phyloP scores from a whole-genome alignment of 2,113 vertebrate species.

The Anolis carolinensis region DNA sequence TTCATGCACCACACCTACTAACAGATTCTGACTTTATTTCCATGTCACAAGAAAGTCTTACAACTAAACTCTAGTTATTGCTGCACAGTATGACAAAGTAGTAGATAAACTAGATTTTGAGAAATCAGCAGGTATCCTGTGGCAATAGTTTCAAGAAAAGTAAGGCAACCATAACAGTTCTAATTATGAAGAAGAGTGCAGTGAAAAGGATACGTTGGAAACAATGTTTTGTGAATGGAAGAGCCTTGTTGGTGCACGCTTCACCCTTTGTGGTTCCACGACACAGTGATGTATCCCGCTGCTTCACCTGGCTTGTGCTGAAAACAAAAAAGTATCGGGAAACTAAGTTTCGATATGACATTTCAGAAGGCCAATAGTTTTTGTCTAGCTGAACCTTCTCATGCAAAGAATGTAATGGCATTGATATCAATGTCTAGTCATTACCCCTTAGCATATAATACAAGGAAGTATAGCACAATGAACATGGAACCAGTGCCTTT shows the following conservation, averaged over 20 bases:
- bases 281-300: slow-evolving; percentile 82
- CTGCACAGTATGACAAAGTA: background rate
- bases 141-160: background rate
- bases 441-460: background rate
- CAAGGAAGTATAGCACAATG: background rate
- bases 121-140: background rate
- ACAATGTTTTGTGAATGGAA: slow-evolving; percentile 96
- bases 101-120: background rate
- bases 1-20: background rate
- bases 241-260: slow-evolving; percentile 86
- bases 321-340: slow-evolving; percentile 47
- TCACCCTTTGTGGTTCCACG: slow-evolving; percentile 89
- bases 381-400: background rate
- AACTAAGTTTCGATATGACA: slow-evolving; percentile 1
- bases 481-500: background rate
- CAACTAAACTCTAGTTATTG: background rate
- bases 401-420: background rate
- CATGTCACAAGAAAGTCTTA: background rate
- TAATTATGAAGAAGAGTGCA: background rate
- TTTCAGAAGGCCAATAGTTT: slow-evolving; percentile 14
- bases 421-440: background rate
- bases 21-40: background rate
- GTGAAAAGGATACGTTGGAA: slow-evolving; percentile 95
- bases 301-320: slow-evolving; percentile 78
- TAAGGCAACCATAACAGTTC: background rate